These are phyloP conservation scores for Drosophila prostipennis DNA, from an alignment of 2,888 invertebrate species.

Conservation along the genomic window DNA sequence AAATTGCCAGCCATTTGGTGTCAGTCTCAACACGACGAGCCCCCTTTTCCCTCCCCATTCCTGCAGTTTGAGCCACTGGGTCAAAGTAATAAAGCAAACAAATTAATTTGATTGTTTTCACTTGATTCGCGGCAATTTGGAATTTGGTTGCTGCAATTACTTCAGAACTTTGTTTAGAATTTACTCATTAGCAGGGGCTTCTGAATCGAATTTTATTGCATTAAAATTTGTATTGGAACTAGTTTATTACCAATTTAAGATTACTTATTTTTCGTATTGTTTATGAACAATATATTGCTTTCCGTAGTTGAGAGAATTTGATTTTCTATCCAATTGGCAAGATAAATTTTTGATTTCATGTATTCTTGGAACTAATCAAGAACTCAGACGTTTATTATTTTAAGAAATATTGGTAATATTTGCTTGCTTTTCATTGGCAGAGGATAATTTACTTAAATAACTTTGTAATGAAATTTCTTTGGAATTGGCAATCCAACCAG, in stretches of 20 bases:
- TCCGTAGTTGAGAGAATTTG: neutral
- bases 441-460: neutral
- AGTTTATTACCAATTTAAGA: too few relatives aligned
- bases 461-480: neutral
- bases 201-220: neutral
- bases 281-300: neutral
- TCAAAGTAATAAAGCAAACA: conserved; percentile 71
- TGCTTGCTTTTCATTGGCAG: neutral
- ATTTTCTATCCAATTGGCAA: neutral
- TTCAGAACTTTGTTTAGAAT: conserved; percentile 1
- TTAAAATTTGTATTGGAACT: neutral
- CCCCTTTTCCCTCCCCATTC: neutral
- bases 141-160: conserved; percentile 14
- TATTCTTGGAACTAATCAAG: neutral
- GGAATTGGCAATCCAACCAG: neutral
- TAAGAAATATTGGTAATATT: neutral
- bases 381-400: neutral
- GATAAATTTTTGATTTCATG: neutral
- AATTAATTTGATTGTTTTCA: conserved; percentile 63
- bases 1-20: conserved; percentile 66
- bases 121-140: conserved; percentile 28
- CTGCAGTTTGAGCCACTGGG: conserved; percentile 47
- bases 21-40: conserved; percentile 42
- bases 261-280: neutral
- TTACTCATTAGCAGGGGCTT: conserved; percentile 32